phyloP scores from a whole-genome alignment of 2,113 vertebrate genomes.

The Grammomys surdaster region DNA sequence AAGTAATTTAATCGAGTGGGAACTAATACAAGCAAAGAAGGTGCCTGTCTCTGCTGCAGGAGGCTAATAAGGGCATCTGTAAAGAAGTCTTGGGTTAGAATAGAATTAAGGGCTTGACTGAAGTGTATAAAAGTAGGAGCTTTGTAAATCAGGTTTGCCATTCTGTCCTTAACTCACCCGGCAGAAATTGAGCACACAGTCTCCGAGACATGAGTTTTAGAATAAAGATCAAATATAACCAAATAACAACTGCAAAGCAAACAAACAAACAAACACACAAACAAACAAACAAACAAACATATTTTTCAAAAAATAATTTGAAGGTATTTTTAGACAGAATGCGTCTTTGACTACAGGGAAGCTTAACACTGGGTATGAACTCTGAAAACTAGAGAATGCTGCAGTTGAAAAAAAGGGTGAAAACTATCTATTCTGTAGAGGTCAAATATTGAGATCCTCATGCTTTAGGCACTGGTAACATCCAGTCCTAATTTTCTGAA shows the following conservation, averaged over 20 bases:
- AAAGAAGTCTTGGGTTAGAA: slow-evolving; percentile 43
- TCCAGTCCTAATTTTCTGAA: slow-evolving; percentile 53
- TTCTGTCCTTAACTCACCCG: slow-evolving; percentile 48
- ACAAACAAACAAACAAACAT: not conserved
- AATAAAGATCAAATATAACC: slow-evolving; percentile 27
- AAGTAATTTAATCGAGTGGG: slow-evolving; percentile 80
- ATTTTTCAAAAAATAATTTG: slow-evolving; percentile 2
- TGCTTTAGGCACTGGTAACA: slow-evolving; percentile 29
- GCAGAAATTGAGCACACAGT: not conserved
- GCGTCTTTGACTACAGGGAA: slow-evolving; percentile 23
- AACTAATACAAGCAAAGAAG: slow-evolving; percentile 70
- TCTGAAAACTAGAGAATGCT: not conserved
- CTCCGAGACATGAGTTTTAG: not conserved
- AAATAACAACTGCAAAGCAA: not conserved
- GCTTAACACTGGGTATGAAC: slow-evolving; percentile 43
- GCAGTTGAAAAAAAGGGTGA: not conserved
- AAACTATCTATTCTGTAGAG: not conserved
- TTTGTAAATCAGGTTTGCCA: slow-evolving; percentile 55
- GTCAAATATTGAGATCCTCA: not conserved
- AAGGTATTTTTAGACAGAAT: not conserved
- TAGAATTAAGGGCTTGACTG: slow-evolving; percentile 31
- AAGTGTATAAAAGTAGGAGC: slow-evolving; percentile 41
- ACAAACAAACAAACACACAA: not conserved
- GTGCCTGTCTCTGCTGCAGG: not conserved
- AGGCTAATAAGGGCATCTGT: slow-evolving; percentile 54